phyloP scores from a whole-genome alignment of 1,140 invertebrate genomes.

The Drosophila melanica region DNA sequence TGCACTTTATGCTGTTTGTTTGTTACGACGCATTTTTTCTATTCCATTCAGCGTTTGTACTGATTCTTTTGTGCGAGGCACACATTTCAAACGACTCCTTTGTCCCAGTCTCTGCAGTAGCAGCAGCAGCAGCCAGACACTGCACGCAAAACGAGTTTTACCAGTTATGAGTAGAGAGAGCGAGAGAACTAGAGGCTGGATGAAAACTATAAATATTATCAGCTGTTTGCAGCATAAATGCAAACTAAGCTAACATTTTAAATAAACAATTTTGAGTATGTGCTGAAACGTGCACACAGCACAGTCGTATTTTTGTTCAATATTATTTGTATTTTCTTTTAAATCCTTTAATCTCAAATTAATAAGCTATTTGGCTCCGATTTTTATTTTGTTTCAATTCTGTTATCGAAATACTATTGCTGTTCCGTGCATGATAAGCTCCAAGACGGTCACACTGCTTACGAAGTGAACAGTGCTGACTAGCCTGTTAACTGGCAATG shows the following conservation, averaged over 20 bases:
- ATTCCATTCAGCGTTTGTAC: background rate
- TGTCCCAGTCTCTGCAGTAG: conserved; percentile 23
- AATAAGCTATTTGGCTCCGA: conserved; percentile 3
- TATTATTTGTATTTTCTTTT: background rate
- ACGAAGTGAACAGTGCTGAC: background rate
- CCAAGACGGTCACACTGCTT: background rate
- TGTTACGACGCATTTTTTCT: conserved; percentile 29
- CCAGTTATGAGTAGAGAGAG: conserved; percentile 34
- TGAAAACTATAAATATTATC: conserved; percentile 28
- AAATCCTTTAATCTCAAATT: background rate
- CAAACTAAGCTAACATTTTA: too few relatives aligned
- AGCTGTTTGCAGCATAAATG: conserved; percentile 20
- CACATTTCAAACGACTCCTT: conserved; percentile 19
- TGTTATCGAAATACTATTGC: conserved; percentile 1
- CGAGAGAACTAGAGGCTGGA: background rate
- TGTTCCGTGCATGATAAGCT: background rate
- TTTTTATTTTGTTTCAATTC: background rate
- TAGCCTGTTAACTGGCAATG: conserved; percentile 2
- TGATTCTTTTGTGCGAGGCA: conserved; percentile 26
- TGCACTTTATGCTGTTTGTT: conserved; percentile 26
- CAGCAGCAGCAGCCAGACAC: conserved; percentile 38
- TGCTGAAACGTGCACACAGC: too few relatives aligned
- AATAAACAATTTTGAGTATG: background rate
- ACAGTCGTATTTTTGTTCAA: too few relatives aligned
- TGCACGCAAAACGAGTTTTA: conserved; percentile 51